Evolutionary conservation across 1,140 invertebrate species (phyloP).

Genomic region (Sogatella furcifera): DNA sequence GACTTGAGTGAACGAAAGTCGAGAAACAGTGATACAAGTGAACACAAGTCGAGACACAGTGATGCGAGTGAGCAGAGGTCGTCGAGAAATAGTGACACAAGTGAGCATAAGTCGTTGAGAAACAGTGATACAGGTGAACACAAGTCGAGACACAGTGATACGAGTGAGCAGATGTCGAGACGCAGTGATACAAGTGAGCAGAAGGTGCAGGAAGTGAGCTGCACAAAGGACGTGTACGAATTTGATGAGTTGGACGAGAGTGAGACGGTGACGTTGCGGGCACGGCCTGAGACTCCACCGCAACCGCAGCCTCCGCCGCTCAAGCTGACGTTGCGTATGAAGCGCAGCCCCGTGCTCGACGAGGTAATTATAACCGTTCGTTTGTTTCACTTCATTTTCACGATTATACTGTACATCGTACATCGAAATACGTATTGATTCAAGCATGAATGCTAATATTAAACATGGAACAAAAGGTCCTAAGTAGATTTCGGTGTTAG

Average conservation of each 20-base stretch:
- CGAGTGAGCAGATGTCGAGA: not conserved
- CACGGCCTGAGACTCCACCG: not conserved
- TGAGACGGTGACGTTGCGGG: slow-evolving; percentile 15
- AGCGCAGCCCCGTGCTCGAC: slow-evolving; percentile 72
- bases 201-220: slow-evolving; percentile 3
- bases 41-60: not conserved
- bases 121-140: not conserved
- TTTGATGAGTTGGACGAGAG: slow-evolving; percentile 31
- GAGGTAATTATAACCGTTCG: too few species aligned
- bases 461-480: too few species aligned
- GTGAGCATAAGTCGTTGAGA: not conserved
- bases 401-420: too few species aligned
- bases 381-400: too few species aligned
- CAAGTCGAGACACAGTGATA: too few species aligned
- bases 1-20: not conserved
- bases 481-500: too few species aligned
- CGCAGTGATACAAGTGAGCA: not conserved
- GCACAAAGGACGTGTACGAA: slow-evolving; percentile 36
- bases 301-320: too few species aligned
- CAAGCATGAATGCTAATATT: too few species aligned
- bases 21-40: not conserved
- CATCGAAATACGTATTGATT: too few species aligned
- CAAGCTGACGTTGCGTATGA: slow-evolving; percentile 73
- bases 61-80: not conserved
- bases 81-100: too few species aligned